Evolutionary conservation across 1,140 invertebrate genomes (phyloP).

Genomic region (Lordiphosa collinella): DNA sequence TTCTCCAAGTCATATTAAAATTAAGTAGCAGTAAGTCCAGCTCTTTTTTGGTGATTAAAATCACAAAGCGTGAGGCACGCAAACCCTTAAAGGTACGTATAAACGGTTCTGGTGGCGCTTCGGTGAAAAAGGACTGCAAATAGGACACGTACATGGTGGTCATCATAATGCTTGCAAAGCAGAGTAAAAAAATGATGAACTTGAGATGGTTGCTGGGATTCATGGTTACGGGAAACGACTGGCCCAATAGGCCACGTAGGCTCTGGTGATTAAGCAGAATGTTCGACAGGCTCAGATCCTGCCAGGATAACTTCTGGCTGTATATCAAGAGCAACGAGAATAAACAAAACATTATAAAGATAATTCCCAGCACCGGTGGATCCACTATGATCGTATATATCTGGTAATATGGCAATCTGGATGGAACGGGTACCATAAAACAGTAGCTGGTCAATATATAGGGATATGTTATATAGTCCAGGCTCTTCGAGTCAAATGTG

Average conservation of each 20-base stretch:
- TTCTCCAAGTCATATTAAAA: too few relatives aligned
- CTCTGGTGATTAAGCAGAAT: conserved; percentile 47
- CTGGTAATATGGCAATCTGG: conserved; percentile 23
- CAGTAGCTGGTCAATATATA: conserved; percentile 35
- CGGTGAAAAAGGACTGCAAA: conserved; percentile 35
- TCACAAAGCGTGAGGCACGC: conserved; percentile 3
- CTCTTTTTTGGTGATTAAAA: too few relatives aligned
- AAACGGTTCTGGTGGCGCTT: conserved; percentile 25
- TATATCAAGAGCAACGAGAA: conserved; percentile 50
- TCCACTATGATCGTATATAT: conserved; percentile 43
- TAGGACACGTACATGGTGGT: conserved; percentile 60
- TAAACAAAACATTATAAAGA: conserved; percentile 28
- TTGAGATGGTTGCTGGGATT: conserved; percentile 32
- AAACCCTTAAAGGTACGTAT: conserved; percentile 30
- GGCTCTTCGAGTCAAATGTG: background rate
- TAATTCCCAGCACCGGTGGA: conserved; percentile 16
- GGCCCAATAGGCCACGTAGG: conserved; percentile 51
- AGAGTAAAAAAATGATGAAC: conserved; percentile 33
- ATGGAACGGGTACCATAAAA: conserved; percentile 44
- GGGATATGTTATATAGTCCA: conserved; percentile 29
- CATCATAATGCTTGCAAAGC: conserved; percentile 45
- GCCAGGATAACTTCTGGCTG: conserved; percentile 32
- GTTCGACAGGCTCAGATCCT: conserved; percentile 12
- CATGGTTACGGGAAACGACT: conserved; percentile 34
- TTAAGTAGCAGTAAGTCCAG: too few relatives aligned